A percentile compares a stretch with the other conserved stretches of the same genome.
Conservation (phyloP, 2,797 vertebrate genomes). For the Syndactyla subalaris region DNA sequence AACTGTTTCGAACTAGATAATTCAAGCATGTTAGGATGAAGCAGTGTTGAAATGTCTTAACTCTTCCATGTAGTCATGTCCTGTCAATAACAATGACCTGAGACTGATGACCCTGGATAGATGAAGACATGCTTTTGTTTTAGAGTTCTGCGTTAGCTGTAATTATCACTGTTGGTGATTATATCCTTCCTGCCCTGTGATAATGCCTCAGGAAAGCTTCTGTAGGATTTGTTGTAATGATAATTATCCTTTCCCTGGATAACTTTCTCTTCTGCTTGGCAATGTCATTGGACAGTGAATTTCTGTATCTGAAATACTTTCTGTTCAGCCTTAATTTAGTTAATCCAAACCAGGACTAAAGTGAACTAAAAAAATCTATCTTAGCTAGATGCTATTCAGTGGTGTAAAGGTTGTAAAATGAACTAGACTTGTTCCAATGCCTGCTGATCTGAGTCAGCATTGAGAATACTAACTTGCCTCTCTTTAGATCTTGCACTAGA, state of each 20-base stretch:
- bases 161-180: conserved; percentile 9
- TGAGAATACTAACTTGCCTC: neutral
- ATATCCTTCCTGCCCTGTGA: neutral
- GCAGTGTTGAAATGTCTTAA: neutral
- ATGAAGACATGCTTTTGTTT: neutral
- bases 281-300: neutral
- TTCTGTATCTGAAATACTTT: neutral
- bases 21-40: neutral
- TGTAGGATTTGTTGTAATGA: neutral
- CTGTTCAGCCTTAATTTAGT: neutral
- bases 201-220: neutral
- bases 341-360: neutral
- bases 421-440: neutral
- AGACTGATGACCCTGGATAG: neutral
- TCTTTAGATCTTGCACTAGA: neutral
- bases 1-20: neutral
- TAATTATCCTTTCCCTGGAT: neutral
- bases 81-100: neutral
- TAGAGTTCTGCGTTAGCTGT: neutral
- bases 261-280: neutral
- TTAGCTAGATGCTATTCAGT: neutral
- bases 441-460: neutral
- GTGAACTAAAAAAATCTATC: neutral
- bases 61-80: neutral
- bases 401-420: neutral